Percentiles rank a stretch among this genome's conserved stretches.
phyloP scores from a whole-genome alignment of 2,113 vertebrate genomes.

The Tricholaema leucomelas region DNA sequence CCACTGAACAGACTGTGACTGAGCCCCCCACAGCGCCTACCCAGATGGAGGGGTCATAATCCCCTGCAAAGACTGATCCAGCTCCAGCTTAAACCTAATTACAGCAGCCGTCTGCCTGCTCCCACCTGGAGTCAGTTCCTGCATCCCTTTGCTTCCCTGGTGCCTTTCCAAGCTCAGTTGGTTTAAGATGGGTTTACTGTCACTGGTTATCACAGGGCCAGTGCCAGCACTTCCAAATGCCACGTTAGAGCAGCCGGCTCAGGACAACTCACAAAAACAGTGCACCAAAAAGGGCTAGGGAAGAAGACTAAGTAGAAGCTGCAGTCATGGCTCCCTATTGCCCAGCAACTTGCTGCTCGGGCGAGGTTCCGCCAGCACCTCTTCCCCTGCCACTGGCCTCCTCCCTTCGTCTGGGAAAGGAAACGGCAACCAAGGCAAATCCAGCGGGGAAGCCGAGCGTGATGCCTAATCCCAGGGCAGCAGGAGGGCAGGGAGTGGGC shows the following conservation, averaged over 20 bases:
- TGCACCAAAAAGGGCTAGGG: background rate
- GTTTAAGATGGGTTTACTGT: slow-evolving; percentile 12
- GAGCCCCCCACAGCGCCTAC: background rate
- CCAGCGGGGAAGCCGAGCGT: background rate
- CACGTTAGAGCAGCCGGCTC: background rate
- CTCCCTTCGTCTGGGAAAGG: background rate
- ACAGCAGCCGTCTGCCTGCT: background rate
- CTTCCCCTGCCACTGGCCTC: background rate
- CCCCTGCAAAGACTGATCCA: slow-evolving; percentile 51
- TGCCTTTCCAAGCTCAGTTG: background rate
- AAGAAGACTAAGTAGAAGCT: background rate
- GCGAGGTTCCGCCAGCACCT: background rate
- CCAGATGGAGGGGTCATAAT: slow-evolving; percentile 55
- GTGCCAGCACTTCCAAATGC: background rate
- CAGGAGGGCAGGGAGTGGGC: background rate
- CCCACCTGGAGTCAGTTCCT: slow-evolving; percentile 33
- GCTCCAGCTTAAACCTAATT: slow-evolving; percentile 61
- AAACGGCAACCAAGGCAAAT: background rate
- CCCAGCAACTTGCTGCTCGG: background rate
- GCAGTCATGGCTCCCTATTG: background rate
- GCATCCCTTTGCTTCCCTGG: background rate
- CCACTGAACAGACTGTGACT: background rate
- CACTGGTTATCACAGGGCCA: background rate
- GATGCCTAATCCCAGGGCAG: background rate
- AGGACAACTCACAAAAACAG: background rate